These are phyloP conservation scores for Pterois miles DNA, from an alignment of 2,797 vertebrate genomes.

Conservation along the genomic window DNA sequence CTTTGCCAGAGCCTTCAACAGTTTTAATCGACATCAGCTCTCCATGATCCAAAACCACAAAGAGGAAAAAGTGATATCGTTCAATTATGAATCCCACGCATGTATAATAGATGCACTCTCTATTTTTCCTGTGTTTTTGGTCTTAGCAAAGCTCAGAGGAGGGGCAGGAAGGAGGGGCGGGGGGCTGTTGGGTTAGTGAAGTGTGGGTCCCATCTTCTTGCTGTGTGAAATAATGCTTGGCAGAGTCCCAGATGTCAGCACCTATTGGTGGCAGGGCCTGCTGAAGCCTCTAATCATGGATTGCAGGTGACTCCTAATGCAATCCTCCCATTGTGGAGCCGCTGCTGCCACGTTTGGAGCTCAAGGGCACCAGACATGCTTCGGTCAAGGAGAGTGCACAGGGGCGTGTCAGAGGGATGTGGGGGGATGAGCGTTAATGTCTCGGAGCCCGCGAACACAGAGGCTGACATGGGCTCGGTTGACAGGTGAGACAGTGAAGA, in stretches of 20 bases:
- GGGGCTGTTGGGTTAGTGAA: slow-evolving; percentile 34
- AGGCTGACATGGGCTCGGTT: slow-evolving; percentile 38
- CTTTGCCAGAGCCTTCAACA: slow-evolving; percentile 15
- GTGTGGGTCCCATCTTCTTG: slow-evolving; percentile 27
- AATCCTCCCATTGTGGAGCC: slow-evolving; percentile 35
- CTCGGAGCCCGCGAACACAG: slow-evolving; percentile 29
- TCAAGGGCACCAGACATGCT: slow-evolving; percentile 76
- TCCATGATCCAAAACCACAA: slow-evolving; percentile 65
- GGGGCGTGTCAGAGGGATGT: slow-evolving; percentile 51
- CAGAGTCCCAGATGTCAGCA: slow-evolving; percentile 64
- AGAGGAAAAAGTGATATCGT: slow-evolving; percentile 71
- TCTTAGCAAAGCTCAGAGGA: slow-evolving; percentile 36
- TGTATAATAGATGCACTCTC: slow-evolving; percentile 73
- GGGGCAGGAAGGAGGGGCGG: not conserved
- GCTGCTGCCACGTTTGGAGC: slow-evolving; percentile 39
- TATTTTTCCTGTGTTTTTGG: slow-evolving; percentile 49
- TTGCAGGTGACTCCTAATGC: slow-evolving; percentile 67
- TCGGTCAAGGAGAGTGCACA: slow-evolving; percentile 70
- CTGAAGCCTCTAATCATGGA: slow-evolving; percentile 61
- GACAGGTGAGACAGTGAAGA: slow-evolving; percentile 31
- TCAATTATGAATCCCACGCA: slow-evolving; percentile 76
- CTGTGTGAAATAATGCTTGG: slow-evolving; percentile 53
- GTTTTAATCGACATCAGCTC: slow-evolving; percentile 62
- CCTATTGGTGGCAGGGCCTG: slow-evolving; percentile 62
- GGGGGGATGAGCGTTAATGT: slow-evolving; percentile 46